Evolutionary conservation across 2,888 invertebrate genomes (phyloP).

Genomic region (Dicranocentrus wangi): DNA sequence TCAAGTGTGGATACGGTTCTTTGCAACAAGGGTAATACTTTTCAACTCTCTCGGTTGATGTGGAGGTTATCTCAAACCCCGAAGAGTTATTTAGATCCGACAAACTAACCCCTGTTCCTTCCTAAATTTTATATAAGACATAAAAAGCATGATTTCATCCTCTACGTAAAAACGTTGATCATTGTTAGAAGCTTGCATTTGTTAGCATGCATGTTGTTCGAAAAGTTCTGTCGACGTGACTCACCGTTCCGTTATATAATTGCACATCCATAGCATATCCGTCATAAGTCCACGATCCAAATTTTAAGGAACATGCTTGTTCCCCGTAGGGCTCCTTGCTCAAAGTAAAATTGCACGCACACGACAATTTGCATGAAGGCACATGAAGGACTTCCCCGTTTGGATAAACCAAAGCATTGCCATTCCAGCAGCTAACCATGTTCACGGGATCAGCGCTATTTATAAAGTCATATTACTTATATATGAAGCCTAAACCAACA

Average conservation of each 20-base stretch:
- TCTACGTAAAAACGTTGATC: no score
- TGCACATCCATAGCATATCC: conserved; percentile 60
- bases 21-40: conserved; percentile 66
- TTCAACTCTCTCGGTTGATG: conserved; percentile 37
- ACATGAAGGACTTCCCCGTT: conserved; percentile 63
- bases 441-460: conserved; percentile 41
- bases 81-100: no score
- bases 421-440: conserved; percentile 55
- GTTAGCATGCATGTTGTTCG: no score
- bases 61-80: conserved; percentile 44
- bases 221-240: no score
- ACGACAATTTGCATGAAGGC: conserved; percentile 63
- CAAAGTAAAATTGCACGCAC: conserved; percentile 63
- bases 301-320: conserved; percentile 66
- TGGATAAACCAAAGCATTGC: conserved; percentile 58
- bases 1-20: conserved; percentile 64
- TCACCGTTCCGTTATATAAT: conserved; percentile 58
- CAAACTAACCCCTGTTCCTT: no score
- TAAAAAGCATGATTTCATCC: no score
- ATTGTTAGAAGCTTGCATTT: no score
- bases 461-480: no score
- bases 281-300: conserved; percentile 69
- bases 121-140: no score
- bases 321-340: conserved; percentile 52
- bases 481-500: no score